phyloP scores from a whole-genome alignment of 1,140 invertebrate species.

The Papilio polytes region DNA sequence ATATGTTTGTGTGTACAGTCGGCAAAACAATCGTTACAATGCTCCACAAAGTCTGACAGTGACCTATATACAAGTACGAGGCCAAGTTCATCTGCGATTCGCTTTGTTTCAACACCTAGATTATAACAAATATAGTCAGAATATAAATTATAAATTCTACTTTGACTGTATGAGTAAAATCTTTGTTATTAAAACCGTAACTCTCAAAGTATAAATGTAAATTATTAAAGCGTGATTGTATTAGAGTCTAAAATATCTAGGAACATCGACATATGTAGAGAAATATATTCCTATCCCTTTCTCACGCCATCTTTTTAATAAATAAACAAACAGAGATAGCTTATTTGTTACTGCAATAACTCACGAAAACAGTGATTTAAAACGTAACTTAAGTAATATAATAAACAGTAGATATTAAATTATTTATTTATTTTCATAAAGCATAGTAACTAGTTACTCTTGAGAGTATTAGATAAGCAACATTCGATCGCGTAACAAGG shows the following conservation, averaged over 20 bases:
- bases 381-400: too few species aligned
- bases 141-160: background rate
- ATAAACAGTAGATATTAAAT: background rate
- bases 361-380: too few species aligned
- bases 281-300: too few species aligned
- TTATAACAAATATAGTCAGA: background rate
- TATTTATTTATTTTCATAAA: background rate
- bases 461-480: background rate
- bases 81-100: conserved; percentile 6
- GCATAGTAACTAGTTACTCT: background rate
- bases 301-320: too few species aligned
- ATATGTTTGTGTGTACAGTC: background rate
- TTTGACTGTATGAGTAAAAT: background rate
- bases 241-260: too few species aligned
- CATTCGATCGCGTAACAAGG: background rate
- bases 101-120: conserved; percentile 10
- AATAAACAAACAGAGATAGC: too few species aligned
- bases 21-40: background rate
- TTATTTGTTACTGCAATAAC: too few species aligned
- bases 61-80: background rate
- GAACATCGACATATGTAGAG: too few species aligned
- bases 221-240: background rate
- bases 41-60: background rate
- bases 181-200: background rate
- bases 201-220: background rate